Base-by-base conservation (phyloP, 64 coral and sea anemone genomes). In the Montipora efflorescens region DNA sequence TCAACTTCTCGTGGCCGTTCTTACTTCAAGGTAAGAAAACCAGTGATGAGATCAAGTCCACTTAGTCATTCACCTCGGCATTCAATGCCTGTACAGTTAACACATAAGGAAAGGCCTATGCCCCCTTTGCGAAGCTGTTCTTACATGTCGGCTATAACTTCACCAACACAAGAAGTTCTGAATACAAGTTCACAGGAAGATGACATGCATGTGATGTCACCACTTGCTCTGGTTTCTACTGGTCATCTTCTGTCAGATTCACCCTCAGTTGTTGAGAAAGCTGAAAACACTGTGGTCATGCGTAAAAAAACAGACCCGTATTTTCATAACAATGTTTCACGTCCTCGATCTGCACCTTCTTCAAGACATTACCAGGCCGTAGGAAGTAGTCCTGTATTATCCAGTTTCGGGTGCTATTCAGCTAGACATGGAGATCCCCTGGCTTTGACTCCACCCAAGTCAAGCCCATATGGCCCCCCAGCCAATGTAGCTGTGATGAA, bases 341-440 rank as follows among this genome's bases (percentile, higher is more conserved):
- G 96, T 4, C 96, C 96, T 23, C 96, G 95, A 45, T 98, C 96
- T 62, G 96, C 96, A 51, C 96, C 96, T 0, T 88, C 93, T 7
- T 81, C 93, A 19, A 91, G 93, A 85, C 78, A 94, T 78, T 72
- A 90, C 59, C 79, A 90, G 84, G 48, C 59, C 19, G 47, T 74
- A n/a, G 82, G 62, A 50, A 68, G 82, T 12, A 67, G 48, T 14
- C 81, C 82, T 20, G 58, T 23, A 9, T 78, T 67, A 23, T 46
- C 47, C 7, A 58, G 77, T 73, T 83, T 85, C 47, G 88, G 88
- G 23, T 88, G 88, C 36, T 94, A 90, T 74, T 94, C 93, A 47
- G 70, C 90, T 19, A 93, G 92, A 23, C 92, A 93, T 73, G 66
- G 69, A 44, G 92, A 93, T 57, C 92, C 92, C 23, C 45, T 93